These are phyloP conservation scores for Tipula unca DNA, from an alignment of 2,888 invertebrate species.

Conservation along the genomic window DNA sequence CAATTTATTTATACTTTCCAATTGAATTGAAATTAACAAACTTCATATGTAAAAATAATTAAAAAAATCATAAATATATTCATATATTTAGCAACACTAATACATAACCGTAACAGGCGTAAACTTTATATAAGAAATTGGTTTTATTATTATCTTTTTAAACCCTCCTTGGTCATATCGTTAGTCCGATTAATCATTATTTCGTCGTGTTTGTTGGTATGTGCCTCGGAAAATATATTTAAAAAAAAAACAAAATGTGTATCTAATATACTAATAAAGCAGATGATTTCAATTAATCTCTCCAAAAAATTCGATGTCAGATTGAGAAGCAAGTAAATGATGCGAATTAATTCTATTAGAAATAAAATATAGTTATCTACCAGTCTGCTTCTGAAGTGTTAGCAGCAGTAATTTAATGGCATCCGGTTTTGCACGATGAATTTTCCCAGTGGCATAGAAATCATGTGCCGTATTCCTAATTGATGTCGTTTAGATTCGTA, in stretches of 20 bases:
- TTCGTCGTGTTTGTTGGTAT: neutral
- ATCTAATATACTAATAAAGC: neutral
- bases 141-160: neutral
- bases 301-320: neutral
- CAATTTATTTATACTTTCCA: too few species aligned
- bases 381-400: neutral
- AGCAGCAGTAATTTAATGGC: conserved; percentile 17
- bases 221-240: neutral
- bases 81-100: neutral
- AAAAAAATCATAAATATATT: neutral
- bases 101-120: neutral
- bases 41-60: too few species aligned
- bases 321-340: neutral
- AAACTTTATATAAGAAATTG: neutral
- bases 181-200: neutral
- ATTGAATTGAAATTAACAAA: too few species aligned
- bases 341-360: neutral
- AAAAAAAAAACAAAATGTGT: neutral
- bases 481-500: neutral
- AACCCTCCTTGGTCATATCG: neutral
- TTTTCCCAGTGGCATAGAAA: conserved; percentile 21
- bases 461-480: conserved; percentile 16
- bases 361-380: neutral
- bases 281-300: neutral
- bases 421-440: conserved; percentile 22